phyloP scores from a whole-genome alignment of 2,888 invertebrate species.

The Theodoxus fluviatilis region DNA sequence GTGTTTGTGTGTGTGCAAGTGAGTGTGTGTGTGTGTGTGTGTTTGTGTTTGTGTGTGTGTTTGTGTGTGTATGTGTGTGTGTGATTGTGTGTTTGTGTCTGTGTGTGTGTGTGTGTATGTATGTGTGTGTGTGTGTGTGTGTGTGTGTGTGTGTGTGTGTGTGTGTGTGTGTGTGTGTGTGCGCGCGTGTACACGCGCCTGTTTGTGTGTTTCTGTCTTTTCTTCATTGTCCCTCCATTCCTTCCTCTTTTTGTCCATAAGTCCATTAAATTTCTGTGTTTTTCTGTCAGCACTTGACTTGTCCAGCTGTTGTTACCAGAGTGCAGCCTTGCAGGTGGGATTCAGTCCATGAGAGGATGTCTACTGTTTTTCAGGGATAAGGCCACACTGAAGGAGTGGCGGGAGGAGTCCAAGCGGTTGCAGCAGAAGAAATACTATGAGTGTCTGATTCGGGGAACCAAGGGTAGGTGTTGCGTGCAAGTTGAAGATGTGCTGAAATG shows the following conservation, averaged over 20 bases:
- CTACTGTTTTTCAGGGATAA: constrained; percentile 47
- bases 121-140: constrained; percentile 11
- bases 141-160: not conserved
- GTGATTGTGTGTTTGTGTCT: not conserved
- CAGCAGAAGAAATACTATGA: constrained; percentile 57
- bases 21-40: too few species aligned
- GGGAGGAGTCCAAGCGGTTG: constrained; percentile 53
- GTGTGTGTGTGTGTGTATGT: not conserved
- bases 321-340: too few species aligned
- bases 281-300: too few species aligned
- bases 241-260: too few species aligned
- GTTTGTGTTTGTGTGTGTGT: too few species aligned
- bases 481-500: too few species aligned
- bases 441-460: constrained; percentile 46
- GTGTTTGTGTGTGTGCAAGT: too few species aligned
- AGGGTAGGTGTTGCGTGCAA: too few species aligned
- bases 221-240: not conserved
- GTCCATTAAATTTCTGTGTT: too few species aligned
- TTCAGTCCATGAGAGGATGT: not conserved
- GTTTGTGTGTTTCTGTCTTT: not conserved
- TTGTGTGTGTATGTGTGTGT: not conserved
- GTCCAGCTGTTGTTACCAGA: too few species aligned
- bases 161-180: constrained; percentile 10
- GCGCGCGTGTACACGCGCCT: not conserved
- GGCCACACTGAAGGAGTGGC: constrained; percentile 53